A percentile compares a stretch with the other conserved stretches of the same genome.
phyloP scores from a whole-genome alignment of 2,113 vertebrate species.

The Cheilinus undulatus region DNA sequence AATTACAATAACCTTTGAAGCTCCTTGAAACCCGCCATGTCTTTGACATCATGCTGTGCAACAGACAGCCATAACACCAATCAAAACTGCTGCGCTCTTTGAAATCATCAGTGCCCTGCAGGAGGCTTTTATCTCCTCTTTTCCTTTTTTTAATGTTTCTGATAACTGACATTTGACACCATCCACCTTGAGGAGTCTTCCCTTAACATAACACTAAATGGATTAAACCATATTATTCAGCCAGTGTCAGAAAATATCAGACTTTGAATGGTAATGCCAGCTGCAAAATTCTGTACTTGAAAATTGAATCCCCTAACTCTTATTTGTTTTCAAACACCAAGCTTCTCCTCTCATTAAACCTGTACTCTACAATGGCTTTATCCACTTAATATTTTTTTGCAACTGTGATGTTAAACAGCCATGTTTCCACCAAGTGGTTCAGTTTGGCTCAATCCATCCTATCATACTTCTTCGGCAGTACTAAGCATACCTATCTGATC shows the following conservation, averaged over 20 bases:
- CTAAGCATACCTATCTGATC: too few relatives aligned
- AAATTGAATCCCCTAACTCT: too few relatives aligned
- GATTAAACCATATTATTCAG: neutral
- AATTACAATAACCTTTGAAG: conserved; percentile 81
- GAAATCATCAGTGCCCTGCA: conserved; percentile 53
- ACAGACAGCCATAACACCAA: conserved; percentile 43
- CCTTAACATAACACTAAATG: neutral
- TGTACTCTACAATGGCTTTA: too few relatives aligned
- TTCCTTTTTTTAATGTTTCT: conserved; percentile 23
- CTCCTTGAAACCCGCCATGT: conserved; percentile 56
- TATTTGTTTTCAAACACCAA: neutral
- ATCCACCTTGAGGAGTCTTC: conserved; percentile 23
- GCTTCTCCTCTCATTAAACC: neutral
- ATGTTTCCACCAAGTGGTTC: too few relatives aligned
- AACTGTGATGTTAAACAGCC: too few relatives aligned
- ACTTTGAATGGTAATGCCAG: neutral
- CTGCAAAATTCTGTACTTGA: too few relatives aligned
- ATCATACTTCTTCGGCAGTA: too few relatives aligned
- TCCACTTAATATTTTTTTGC: too few relatives aligned
- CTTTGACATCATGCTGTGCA: conserved; percentile 63
- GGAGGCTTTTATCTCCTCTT: conserved; percentile 37
- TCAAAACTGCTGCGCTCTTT: conserved; percentile 59
- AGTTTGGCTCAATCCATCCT: too few relatives aligned
- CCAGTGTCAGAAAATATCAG: neutral
- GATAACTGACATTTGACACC: conserved; percentile 22